These are phyloP conservation scores for Drosophila kanekoi DNA, from an alignment of 2,888 invertebrate species.

Conservation along the genomic window DNA sequence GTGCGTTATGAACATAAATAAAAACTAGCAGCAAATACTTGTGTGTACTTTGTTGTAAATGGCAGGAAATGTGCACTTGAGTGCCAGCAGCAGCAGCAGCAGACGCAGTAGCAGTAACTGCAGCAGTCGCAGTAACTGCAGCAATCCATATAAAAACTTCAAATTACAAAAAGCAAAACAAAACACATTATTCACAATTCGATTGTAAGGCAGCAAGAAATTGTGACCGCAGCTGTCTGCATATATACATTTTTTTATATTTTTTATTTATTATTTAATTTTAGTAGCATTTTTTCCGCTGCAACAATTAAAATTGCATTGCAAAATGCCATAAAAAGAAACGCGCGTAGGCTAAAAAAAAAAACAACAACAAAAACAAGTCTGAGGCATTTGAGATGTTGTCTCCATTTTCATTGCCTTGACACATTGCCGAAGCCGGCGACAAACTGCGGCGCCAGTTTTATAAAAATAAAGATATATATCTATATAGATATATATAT, in stretches of 20 bases:
- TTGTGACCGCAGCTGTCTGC: conserved; percentile 45
- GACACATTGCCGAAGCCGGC: conserved; percentile 61
- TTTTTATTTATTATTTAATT: conserved; percentile 26
- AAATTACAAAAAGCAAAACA: conserved; percentile 46
- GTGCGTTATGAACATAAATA: conserved; percentile 70
- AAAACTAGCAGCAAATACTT: conserved; percentile 58
- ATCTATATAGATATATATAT: not conserved
- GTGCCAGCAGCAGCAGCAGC: conserved; percentile 49
- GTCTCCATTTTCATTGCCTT: conserved; percentile 59
- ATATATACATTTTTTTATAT: conserved; percentile 16
- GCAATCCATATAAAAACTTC: conserved; percentile 48
- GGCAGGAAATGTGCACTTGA: conserved; percentile 78
- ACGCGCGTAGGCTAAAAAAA: conserved; percentile 64
- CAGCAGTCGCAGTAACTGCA: conserved; percentile 12
- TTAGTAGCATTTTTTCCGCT: conserved; percentile 21
- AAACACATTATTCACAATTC: conserved; percentile 47
- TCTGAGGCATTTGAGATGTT: conserved; percentile 39
- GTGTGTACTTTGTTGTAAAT: conserved; percentile 61
- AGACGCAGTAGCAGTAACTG: conserved; percentile 16
- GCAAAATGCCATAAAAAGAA: conserved; percentile 42
- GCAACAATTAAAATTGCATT: conserved; percentile 56
- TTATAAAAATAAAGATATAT: conserved; percentile 2
- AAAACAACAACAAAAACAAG: conserved; percentile 23
- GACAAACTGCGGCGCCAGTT: conserved; percentile 61
- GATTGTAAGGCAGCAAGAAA: conserved; percentile 41